phyloP scores from a whole-genome alignment of 1,140 invertebrate species.

The Helicorthomorpha holstii region DNA sequence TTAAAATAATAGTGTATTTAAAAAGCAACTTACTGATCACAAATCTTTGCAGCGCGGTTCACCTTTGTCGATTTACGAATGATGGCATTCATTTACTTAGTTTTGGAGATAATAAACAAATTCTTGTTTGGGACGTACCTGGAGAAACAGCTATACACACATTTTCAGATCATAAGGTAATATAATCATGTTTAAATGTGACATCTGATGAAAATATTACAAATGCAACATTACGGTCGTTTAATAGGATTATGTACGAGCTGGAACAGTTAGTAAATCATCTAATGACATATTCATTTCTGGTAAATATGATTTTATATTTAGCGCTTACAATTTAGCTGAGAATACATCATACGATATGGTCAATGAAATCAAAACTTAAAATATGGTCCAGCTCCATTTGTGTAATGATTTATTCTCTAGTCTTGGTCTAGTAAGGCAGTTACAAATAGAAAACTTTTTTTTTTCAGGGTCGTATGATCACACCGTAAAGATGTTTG shows the following conservation, averaged over 20 bases:
- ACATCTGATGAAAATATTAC: neutral
- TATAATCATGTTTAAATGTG: neutral
- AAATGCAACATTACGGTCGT: neutral
- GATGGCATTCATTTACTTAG: constrained; percentile 63
- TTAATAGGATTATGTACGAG: constrained; percentile 56
- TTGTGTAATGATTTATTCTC: no score
- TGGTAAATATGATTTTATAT: constrained; percentile 8
- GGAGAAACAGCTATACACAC: constrained; percentile 48
- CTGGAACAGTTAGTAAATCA: constrained; percentile 56
- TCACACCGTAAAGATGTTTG: constrained; percentile 74
- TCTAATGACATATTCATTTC: constrained; percentile 58
- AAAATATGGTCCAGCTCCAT: no score
- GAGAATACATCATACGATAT: no score
- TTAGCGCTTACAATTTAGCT: no score
- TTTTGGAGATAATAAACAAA: constrained; percentile 86
- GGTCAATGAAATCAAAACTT: neutral
- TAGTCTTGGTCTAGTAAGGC: no score
- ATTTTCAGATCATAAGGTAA: constrained; percentile 48
- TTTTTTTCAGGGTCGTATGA: constrained; percentile 67
- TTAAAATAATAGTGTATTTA: constrained; percentile 7
- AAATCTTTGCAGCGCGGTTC: constrained; percentile 40
- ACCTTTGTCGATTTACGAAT: constrained; percentile 63
- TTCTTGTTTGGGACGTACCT: constrained; percentile 74
- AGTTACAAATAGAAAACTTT: constrained; percentile 7
- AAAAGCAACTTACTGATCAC: constrained; percentile 2